Evolutionary conservation across 2,888 invertebrate genomes (phyloP).

Genomic region (Eupeodes luniger): DNA sequence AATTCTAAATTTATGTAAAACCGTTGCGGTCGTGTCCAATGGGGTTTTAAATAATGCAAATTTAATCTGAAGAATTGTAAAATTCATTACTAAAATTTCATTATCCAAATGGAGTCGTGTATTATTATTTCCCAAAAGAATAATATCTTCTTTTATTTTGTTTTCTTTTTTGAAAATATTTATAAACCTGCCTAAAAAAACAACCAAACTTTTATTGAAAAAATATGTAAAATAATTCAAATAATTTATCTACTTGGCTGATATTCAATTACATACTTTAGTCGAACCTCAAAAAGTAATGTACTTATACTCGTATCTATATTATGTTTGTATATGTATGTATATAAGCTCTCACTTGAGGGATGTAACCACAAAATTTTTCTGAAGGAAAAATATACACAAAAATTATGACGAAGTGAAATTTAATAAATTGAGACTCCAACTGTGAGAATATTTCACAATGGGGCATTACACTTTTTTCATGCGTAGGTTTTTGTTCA

Average conservation of each 20-base stretch:
- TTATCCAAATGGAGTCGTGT: not conserved
- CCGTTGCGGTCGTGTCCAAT: not conserved
- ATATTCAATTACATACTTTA: slow-evolving; percentile 64
- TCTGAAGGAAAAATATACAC: not conserved
- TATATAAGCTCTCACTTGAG: slow-evolving; percentile 12
- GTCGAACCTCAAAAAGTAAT: slow-evolving; percentile 4
- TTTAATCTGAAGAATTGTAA: slow-evolving; percentile 1
- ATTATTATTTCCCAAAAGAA: slow-evolving; percentile 27
- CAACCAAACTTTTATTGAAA: slow-evolving; percentile 55
- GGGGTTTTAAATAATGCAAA: slow-evolving; percentile 20
- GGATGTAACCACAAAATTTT: slow-evolving; percentile 30
- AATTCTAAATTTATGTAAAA: not conserved
- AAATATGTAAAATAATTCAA: slow-evolving; percentile 70
- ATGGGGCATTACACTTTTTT: slow-evolving; percentile 68
- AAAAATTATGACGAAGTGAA: slow-evolving; percentile 61
- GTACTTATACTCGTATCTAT: too few relatives aligned
- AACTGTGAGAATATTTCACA: slow-evolving; percentile 71
- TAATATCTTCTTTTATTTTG: slow-evolving; percentile 2
- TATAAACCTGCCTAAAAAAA: not conserved
- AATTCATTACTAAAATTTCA: slow-evolving; percentile 16
- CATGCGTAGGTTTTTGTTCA: slow-evolving; percentile 5
- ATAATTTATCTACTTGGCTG: slow-evolving; percentile 22
- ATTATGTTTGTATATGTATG: not conserved
- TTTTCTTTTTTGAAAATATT: not conserved
- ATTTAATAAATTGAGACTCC: slow-evolving; percentile 75